A percentile compares a stretch with the other conserved stretches of the same genome.
These are phyloP conservation scores for Pardalotus punctatus DNA, from an alignment of 2,113 vertebrate genomes.

Conservation along the genomic window DNA sequence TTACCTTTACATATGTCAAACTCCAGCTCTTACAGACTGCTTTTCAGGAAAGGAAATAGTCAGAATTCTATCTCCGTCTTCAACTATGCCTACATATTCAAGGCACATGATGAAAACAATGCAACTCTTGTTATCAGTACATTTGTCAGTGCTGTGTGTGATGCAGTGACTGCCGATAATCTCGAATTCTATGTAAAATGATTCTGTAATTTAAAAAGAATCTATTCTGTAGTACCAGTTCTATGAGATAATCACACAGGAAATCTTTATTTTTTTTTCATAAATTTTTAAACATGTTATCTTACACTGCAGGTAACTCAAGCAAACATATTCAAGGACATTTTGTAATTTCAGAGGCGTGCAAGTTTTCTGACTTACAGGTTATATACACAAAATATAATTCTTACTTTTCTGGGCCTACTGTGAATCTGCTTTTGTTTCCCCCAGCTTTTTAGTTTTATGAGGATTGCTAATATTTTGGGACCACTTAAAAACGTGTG, in stretches of 20 bases:
- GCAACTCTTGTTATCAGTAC: fast-evolving
- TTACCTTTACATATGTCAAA: fast-evolving
- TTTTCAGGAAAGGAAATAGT: background rate
- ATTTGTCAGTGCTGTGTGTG: background rate
- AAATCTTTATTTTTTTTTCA: background rate
- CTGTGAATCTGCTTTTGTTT: background rate
- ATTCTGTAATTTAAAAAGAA: background rate
- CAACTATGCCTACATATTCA: background rate
- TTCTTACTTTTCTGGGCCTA: background rate
- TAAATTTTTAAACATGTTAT: background rate
- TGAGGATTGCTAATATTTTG: background rate
- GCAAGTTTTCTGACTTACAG: background rate
- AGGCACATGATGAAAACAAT: background rate
- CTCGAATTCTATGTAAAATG: background rate
- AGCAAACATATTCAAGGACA: background rate
- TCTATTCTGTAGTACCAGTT: background rate
- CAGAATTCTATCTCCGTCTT: background rate
- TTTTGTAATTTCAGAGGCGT: background rate
- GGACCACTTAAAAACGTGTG: background rate
- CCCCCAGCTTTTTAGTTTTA: background rate
- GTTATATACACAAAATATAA: background rate
- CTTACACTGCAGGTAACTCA: background rate
- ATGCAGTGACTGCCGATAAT: background rate
- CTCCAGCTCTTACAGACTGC: background rate
- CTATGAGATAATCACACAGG: background rate